These are phyloP conservation scores for Mus minutoides DNA, from an alignment of 2,797 vertebrate species.

Conservation along the genomic window DNA sequence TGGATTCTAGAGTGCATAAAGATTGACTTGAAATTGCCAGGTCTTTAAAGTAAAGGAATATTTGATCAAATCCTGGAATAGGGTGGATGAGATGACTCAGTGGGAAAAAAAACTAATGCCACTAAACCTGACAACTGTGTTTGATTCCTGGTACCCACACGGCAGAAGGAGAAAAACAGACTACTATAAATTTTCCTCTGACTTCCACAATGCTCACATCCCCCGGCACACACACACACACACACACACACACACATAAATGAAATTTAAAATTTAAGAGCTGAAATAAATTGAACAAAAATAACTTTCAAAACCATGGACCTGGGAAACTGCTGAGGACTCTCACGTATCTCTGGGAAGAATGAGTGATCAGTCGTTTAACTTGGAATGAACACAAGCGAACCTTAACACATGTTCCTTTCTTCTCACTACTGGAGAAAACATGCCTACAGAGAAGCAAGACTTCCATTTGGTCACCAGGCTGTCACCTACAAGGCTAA, in stretches of 20 bases:
- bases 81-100: background rate
- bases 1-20: background rate
- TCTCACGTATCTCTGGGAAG: background rate
- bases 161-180: background rate
- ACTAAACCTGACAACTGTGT: background rate
- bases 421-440: background rate
- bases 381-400: background rate
- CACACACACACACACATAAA: background rate
- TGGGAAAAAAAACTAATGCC: background rate
- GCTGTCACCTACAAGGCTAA: background rate
- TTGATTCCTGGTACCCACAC: background rate
- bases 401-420: background rate
- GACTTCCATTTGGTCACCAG: background rate
- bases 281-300: background rate
- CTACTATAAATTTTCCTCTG: background rate
- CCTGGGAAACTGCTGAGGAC: background rate
- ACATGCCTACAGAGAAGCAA: background rate
- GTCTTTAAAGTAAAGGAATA: slow-evolving; percentile 4
- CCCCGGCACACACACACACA: background rate
- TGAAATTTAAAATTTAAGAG: background rate
- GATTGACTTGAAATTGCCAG: slow-evolving; percentile 8
- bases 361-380: background rate
- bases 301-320: background rate
- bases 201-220: background rate
- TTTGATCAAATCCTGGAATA: background rate